A percentile compares a stretch with the other conserved stretches of the same genome.
Evolutionary conservation across 2,113 vertebrate species (phyloP).

Genomic region (Vicugna pacos): DNA sequence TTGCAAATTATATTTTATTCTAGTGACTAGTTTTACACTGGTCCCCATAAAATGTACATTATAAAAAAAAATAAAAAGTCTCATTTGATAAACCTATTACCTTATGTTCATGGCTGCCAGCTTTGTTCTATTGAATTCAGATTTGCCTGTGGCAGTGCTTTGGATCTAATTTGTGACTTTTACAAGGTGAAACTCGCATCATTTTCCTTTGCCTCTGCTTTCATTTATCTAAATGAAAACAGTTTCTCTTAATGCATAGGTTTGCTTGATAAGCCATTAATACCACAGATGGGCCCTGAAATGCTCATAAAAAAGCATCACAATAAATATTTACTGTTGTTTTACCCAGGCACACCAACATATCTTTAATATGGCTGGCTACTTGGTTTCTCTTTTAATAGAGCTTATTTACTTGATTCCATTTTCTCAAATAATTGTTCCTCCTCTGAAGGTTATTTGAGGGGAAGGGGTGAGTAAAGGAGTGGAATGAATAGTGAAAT

Average conservation of each 20-base stretch:
- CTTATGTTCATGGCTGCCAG: slow-evolving; percentile 75
- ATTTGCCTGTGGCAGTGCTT: slow-evolving; percentile 81
- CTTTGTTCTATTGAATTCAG: slow-evolving; percentile 80
- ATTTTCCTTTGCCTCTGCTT: slow-evolving; percentile 76
- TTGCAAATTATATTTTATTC: slow-evolving; percentile 74
- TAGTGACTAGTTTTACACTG: slow-evolving; percentile 73
- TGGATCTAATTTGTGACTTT: slow-evolving; percentile 80
- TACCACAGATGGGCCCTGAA: slow-evolving; percentile 73
- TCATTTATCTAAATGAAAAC: slow-evolving; percentile 80
- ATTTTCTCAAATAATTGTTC: slow-evolving; percentile 79
- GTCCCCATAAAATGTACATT: slow-evolving; percentile 74
- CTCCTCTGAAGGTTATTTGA: slow-evolving; percentile 69
- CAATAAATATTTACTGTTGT: slow-evolving; percentile 71
- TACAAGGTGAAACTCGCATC: slow-evolving; percentile 74
- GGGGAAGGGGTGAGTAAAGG: background rate
- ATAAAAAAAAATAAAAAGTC: slow-evolving; percentile 75
- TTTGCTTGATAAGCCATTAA: slow-evolving; percentile 75
- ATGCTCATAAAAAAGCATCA: slow-evolving; percentile 65
- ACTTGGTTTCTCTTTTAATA: slow-evolving; percentile 74
- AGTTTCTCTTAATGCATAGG: slow-evolving; percentile 77
- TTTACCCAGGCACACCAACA: slow-evolving; percentile 72
- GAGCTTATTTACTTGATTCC: slow-evolving; percentile 75
- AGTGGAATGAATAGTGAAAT: slow-evolving; percentile 52
- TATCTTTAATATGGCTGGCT: slow-evolving; percentile 66
- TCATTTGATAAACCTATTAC: slow-evolving; percentile 79